phyloP scores from a whole-genome alignment of 2,113 vertebrate genomes.

The Salvelinus namaycush region DNA sequence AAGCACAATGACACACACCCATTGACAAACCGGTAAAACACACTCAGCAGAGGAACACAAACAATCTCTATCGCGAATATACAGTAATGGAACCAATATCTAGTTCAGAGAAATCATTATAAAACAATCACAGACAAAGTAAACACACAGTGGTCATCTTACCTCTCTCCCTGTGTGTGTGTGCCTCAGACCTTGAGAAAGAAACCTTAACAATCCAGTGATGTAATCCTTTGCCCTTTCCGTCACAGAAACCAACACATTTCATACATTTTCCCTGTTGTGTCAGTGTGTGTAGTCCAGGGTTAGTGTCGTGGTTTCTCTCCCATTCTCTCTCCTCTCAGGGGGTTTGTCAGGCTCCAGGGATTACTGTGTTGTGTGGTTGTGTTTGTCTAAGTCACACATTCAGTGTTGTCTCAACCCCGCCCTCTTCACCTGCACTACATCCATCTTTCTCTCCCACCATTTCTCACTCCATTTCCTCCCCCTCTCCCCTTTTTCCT shows the following conservation, averaged over 20 bases:
- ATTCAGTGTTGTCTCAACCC: conserved; percentile 50
- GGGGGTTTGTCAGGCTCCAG: conserved; percentile 36
- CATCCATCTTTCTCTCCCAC: conserved; percentile 19
- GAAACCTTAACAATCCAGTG: background rate
- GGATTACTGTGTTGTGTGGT: conserved; percentile 33
- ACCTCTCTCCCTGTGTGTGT: conserved; percentile 3
- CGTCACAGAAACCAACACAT: conserved; percentile 5
- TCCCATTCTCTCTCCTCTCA: conserved; percentile 21
- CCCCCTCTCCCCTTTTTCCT: background rate
- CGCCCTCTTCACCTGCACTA: conserved; percentile 55
- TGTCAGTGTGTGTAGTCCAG: background rate
- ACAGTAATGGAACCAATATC: background rate
- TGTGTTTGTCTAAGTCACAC: conserved; percentile 56
- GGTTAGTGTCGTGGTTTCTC: conserved; percentile 30
- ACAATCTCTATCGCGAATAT: background rate
- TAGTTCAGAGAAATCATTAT: background rate
- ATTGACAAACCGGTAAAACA: background rate
- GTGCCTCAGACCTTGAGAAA: background rate
- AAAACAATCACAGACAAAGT: background rate
- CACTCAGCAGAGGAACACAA: background rate
- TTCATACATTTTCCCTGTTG: conserved; percentile 29
- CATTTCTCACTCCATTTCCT: conserved; percentile 11
- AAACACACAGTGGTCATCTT: background rate
- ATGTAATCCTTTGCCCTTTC: background rate
- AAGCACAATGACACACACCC: background rate